A percentile compares a stretch with the other conserved stretches of the same genome.
phyloP scores from a whole-genome alignment of 1,140 invertebrate species.

The Lithobius niger region DNA sequence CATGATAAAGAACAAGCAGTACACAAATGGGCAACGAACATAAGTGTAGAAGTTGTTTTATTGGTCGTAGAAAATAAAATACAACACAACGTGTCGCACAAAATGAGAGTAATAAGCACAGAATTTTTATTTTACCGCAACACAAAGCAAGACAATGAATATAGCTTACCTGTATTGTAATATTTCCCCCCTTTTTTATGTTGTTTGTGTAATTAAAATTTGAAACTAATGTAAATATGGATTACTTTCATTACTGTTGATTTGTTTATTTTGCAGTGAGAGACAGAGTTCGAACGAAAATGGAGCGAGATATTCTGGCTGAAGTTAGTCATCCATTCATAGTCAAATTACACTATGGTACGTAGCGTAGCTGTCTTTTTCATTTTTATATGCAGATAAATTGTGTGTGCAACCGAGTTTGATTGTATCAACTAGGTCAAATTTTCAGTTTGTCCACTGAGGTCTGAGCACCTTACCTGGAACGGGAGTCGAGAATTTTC shows the following conservation, averaged over 20 bases:
- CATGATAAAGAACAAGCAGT: too few species aligned
- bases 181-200: not conserved
- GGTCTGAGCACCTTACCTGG: too few species aligned
- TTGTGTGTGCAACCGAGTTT: too few species aligned
- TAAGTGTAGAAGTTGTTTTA: not conserved
- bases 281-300: constrained; percentile 89
- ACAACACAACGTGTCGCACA: not conserved
- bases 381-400: too few species aligned
- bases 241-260: not conserved
- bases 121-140: too few species aligned
- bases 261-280: constrained; percentile 48
- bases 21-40: too few species aligned
- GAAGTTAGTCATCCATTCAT: constrained; percentile 98
- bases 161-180: too few species aligned
- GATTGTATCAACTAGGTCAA: too few species aligned
- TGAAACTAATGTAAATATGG: not conserved
- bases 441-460: too few species aligned
- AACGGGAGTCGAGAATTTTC: too few species aligned
- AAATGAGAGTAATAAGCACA: not conserved
- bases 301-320: constrained; percentile 96
- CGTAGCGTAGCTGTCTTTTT: constrained; percentile 7
- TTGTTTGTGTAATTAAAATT: not conserved
- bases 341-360: constrained; percentile 85
- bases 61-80: not conserved
- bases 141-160: too few species aligned